Base-by-base conservation (phyloP, 2,113 vertebrate genomes). In the Gadus chalcogrammus region DNA sequence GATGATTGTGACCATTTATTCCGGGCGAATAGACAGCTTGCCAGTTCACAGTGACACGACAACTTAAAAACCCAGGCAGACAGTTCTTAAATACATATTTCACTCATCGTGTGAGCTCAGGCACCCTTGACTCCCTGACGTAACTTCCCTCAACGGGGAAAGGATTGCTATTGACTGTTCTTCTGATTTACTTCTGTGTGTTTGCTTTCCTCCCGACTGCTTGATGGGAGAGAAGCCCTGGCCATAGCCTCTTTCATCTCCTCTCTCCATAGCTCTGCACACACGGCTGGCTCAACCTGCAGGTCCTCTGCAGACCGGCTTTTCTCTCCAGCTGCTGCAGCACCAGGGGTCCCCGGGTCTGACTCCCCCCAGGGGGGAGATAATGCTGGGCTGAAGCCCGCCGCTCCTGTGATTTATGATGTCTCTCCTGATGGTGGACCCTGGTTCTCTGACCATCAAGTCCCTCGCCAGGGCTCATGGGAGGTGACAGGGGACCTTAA, bases 361-460 rank as follows among this genome's bases (percentile, higher is more conserved):
- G 65, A 53, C 84, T 75, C 70, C 75, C 80, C 73, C 69, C 73
- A 20, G 13, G 74, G 78, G 83, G 80, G 1, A 31, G 82, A 85
- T 90, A 89, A 91, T 88, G 83, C 82, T 52, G 58, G 66, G 71
- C 72, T 88, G 80, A 90, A 88, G 74, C 79, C 79, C 64, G 24
- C 69, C 79, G 80, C 87, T 82, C 80, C 68, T 81, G 79, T 85
- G 85, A 88, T 91, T 91, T 87, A 90, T 88, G 84, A 84, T 82
- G 84, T 73, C 80, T 86, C 81, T 84, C 52, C 72, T 69, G 72
- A 71, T 77, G 77, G 71, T 81, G 87, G 87, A 89, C 84, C 85
- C 82, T 78, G 81, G 81, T 82, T 86, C 84, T 87, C 78, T 82
- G 53, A 72, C 78, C 80, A 72, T 78, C 84, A 83, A 79, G 84